Evolutionary conservation across 2,797 vertebrate genomes (phyloP).

Genomic region (Enteromius anoplus): DNA sequence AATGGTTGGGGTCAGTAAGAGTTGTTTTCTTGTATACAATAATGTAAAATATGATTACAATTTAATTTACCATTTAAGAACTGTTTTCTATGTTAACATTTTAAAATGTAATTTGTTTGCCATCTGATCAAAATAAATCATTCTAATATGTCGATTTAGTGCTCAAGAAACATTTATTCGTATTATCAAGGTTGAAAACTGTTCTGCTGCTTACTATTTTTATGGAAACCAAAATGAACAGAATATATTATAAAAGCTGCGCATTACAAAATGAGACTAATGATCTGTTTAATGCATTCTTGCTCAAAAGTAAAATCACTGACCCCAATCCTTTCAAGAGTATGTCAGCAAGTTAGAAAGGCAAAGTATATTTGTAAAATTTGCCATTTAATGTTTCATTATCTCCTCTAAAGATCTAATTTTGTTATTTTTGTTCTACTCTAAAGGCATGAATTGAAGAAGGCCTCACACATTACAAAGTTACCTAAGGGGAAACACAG

Average conservation of each 20-base stretch:
- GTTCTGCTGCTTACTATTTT: neutral
- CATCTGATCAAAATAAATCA: neutral
- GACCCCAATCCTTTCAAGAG: neutral
- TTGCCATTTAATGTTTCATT: neutral
- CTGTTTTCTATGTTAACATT: neutral
- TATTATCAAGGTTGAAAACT: neutral
- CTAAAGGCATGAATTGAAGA: conserved; percentile 92
- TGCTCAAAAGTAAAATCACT: neutral
- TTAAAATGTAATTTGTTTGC: neutral
- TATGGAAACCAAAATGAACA: neutral
- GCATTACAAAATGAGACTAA: neutral
- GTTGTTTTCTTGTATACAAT: neutral
- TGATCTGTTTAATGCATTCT: neutral
- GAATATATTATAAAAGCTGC: neutral
- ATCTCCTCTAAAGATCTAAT: conserved; percentile 7
- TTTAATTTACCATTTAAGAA: neutral
- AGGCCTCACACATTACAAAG: conserved; percentile 93
- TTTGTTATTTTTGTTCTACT: neutral
- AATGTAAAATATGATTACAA: neutral
- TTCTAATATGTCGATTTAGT: neutral
- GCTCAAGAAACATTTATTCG: neutral
- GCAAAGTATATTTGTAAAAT: neutral
- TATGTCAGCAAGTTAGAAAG: neutral
- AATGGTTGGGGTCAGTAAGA: neutral
- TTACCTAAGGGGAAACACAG: conserved; percentile 98